phyloP scores from a whole-genome alignment of 2,888 invertebrate genomes.

The Leptinotarsa haldemani region DNA sequence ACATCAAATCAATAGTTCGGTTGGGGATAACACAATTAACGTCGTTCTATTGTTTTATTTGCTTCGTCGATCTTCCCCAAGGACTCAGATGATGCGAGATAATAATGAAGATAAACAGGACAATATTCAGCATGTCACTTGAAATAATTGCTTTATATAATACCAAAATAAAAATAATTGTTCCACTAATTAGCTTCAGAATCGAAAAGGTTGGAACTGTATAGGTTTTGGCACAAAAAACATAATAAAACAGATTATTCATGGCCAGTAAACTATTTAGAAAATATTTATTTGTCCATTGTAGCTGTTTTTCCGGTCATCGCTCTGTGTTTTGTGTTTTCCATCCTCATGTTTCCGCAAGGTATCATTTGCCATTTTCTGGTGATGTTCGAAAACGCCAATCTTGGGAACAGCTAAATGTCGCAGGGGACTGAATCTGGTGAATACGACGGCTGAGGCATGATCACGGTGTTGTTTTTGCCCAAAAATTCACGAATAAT shows the following conservation, averaged over 20 bases:
- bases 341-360: too few relatives aligned
- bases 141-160: not conserved
- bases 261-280: not conserved
- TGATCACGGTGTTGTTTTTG: too few relatives aligned
- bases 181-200: not conserved
- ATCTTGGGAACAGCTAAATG: too few relatives aligned
- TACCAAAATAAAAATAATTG: not conserved
- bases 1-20: conserved; percentile 1
- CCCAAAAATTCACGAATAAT: too few relatives aligned
- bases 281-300: too few relatives aligned
- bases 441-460: too few relatives aligned
- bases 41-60: not conserved
- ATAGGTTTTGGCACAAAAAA: too few relatives aligned
- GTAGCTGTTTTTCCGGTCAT: too few relatives aligned
- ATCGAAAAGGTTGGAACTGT: not conserved
- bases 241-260: not conserved
- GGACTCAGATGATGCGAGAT: not conserved
- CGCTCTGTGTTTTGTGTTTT: too few relatives aligned
- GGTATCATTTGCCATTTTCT: too few relatives aligned
- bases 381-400: too few relatives aligned
- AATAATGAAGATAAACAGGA: not conserved
- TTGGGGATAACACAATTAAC: not conserved
- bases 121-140: not conserved
- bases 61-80: not conserved
- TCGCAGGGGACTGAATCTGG: too few relatives aligned